Evolutionary conservation across 1,140 invertebrate species (phyloP), one percentile per base, ranked within the genome.

Genomic region (Camponotus floridanus): DNA sequence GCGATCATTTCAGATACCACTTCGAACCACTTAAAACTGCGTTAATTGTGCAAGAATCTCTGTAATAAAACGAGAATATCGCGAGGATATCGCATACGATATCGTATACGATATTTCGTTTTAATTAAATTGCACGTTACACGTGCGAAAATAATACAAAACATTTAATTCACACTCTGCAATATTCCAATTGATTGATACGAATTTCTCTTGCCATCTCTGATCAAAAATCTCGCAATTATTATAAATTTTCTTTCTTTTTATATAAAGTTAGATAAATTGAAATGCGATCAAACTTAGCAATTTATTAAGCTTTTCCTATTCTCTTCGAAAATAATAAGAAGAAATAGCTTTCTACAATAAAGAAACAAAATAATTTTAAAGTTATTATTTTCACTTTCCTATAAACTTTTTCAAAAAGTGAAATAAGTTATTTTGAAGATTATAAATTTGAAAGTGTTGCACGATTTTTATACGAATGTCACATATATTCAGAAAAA

Each of bases 371-470:
- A 74, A 51, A 33, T 55, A 51, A 61, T 48, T 26, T 26, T 15
- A 15, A 48, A 61, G 3, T 36, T 73, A 5, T 18, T 73, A 71
- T 71, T 33, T 26, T 26, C 26, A 8, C 13, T 36, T 71, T 71
- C 1, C 45, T 3, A 48, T 0, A 51, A 5, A 21, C 11, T 36
- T 0, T n/a, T 55, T 74, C 3, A 2, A 74, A 74, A 57, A 21
- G 48, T 36, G 2, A 21, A 74, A 48, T 4, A n/a, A n/a, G 8
- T 62, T 11, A 42, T 1, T 42, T 57, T 3, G 33, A 7, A 73
- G 0, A 3, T n/a, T 76, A 61, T 76, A 11, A 3, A 76, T 76
- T 73, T 59, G n/a, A 59, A 74, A 57, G 8, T 61, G 15, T 31
- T 9, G 4, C 9, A 0, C 3, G 2, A 61, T 42, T 1, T 39